Evolutionary conservation across 2,113 vertebrate genomes (phyloP), one percentile per base, ranked within the genome.

Genomic region (Origma solitaria): DNA sequence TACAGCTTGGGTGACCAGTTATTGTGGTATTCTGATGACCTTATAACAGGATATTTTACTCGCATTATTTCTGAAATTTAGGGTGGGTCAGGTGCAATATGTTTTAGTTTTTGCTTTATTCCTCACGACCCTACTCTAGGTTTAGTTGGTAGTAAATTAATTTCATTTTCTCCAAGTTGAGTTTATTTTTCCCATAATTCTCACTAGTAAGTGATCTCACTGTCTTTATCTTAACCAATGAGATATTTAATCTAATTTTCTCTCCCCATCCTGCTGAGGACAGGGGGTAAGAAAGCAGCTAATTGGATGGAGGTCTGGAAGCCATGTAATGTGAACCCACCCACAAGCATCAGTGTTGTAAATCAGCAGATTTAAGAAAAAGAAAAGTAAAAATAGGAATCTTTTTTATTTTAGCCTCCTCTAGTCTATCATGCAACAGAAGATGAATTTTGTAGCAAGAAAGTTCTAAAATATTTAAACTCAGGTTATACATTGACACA

Each of bases 181-280:
- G 14, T 47, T 35, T 49, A 27, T 84, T 92, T 76, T 42, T 16
- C 17, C 27, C 23, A 19, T n/a, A 24, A 47, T 40, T 45, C 10
- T 65, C 30, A 42, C 30, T 56, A 33, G 14, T n/a, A 70, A 31
- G 35, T 66, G 16, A 56, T 45, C 33, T 71, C 33, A 7, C 18
- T 50, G 19, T 70, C 24, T 42, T 64, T 60, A 35, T 44, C 19
- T 75, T 23, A 65, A 12, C 12, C 22, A 37, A 27, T 7, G 6
- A 40, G 21, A 15, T 49, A 44, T 72, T 88, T 53, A 0, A 10
- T 40, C 31, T 83, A 50, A 18, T 50, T 56, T 75, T 65, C 45
- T 61, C 2, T 25, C 14, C 5, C 5, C 0, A 0, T 47, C 3
- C 17, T 81, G 19, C 37, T 71, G 23, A 61, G 4, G 7, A 35